Percentiles rank a stretch among this genome's conserved stretches.
These are phyloP conservation scores for Vireo altiloquus DNA, from an alignment of 2,113 vertebrate genomes.

Conservation along the genomic window DNA sequence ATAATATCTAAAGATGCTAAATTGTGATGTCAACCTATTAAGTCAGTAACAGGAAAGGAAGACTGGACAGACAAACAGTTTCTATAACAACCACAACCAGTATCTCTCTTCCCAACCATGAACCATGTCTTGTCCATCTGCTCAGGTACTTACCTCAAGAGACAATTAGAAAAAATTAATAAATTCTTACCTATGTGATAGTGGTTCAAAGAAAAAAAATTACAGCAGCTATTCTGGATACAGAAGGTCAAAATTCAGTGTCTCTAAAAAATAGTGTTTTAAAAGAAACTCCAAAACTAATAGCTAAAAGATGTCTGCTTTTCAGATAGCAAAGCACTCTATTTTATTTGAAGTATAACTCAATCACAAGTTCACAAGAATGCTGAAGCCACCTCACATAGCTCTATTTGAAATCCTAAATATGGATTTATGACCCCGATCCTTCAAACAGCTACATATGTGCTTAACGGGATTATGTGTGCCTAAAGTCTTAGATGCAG, in stretches of 20 bases:
- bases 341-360: not conserved
- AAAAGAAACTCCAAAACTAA: not conserved
- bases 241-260: not conserved
- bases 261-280: not conserved
- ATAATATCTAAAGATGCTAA: not conserved
- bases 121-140: not conserved
- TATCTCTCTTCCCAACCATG: not conserved
- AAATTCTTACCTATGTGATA: not conserved
- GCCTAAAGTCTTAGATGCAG: conserved; percentile 5
- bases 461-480: not conserved
- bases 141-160: not conserved
- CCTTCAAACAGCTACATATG: not conserved
- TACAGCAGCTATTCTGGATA: not conserved
- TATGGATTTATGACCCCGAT: conserved; percentile 39
- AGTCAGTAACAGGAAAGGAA: not conserved
- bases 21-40: not conserved
- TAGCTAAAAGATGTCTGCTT: not conserved
- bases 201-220: not conserved
- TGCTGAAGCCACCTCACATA: not conserved
- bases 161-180: not conserved
- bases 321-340: not conserved
- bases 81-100: not conserved
- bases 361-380: not conserved
- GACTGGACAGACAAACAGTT: not conserved
- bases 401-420: conserved; percentile 9